These are phyloP conservation scores for Conger conger DNA, from an alignment of 2,113 vertebrate species.

Conservation along the genomic window DNA sequence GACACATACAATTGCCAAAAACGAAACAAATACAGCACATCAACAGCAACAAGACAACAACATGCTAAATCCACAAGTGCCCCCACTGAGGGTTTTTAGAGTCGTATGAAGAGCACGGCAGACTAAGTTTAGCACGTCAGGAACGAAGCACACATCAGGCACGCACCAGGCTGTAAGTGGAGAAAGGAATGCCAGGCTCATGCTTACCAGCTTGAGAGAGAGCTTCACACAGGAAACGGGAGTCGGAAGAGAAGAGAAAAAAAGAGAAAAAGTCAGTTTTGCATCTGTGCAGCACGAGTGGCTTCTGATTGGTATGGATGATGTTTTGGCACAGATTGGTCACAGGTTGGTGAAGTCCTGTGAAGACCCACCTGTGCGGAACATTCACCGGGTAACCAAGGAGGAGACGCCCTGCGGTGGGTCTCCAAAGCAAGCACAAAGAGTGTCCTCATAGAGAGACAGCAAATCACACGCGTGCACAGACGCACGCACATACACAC, in stretches of 20 bases:
- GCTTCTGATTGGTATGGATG: background rate
- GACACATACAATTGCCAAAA: constrained; percentile 38
- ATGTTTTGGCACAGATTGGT: background rate
- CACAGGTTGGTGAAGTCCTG: background rate
- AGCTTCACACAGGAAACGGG: constrained; percentile 85
- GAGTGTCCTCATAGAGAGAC: too few relatives aligned
- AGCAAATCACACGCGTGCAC: background rate
- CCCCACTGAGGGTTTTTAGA: too few relatives aligned
- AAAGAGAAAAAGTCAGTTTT: constrained; percentile 53
- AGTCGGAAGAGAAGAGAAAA: constrained; percentile 39
- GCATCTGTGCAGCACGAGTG: background rate
- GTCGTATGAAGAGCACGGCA: constrained; percentile 29
- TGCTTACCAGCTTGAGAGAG: constrained; percentile 99
- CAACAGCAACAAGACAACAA: constrained; percentile 32
- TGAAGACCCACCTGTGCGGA: constrained; percentile 1
- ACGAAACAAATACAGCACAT: constrained; percentile 35
- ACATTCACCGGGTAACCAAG: constrained; percentile 21
- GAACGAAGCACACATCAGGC: constrained; percentile 63
- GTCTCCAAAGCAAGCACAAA: too few relatives aligned
- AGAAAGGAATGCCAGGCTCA: constrained; percentile 75
- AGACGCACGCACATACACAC: background rate
- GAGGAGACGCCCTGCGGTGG: background rate
- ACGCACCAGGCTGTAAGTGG: constrained; percentile 48
- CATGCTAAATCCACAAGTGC: constrained; percentile 45
- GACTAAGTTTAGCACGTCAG: constrained; percentile 48